Evolutionary conservation across 2,113 vertebrate species (phyloP).

Genomic region (Ammodytes dubius): DNA sequence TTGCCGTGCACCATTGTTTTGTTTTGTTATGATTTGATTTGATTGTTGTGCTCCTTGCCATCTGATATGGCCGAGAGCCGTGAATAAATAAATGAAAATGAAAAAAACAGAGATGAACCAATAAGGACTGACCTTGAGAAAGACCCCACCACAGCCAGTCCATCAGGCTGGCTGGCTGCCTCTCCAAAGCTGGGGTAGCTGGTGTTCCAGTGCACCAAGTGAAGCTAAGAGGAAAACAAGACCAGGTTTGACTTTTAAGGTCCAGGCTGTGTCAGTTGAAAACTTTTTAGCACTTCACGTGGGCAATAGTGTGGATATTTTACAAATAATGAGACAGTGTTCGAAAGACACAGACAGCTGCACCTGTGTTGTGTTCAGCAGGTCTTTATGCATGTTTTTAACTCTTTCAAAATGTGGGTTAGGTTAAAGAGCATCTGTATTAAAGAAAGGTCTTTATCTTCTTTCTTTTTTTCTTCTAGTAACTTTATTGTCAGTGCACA

Average conservation of each 20-base stretch:
- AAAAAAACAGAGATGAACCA: background rate
- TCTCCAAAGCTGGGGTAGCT: slow-evolving; percentile 91
- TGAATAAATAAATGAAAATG: too few relatives aligned
- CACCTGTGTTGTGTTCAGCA: background rate
- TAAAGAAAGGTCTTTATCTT: background rate
- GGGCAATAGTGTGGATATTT: background rate
- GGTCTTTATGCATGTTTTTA: background rate
- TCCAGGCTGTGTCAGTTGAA: background rate
- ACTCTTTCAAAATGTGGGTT: background rate
- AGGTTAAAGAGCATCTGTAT: background rate
- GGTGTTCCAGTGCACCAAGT: slow-evolving; percentile 98
- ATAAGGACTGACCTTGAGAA: slow-evolving; percentile 88
- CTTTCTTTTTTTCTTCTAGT: too few relatives aligned
- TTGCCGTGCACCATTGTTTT: too few relatives aligned
- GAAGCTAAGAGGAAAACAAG: slow-evolving; percentile 84
- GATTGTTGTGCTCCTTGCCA: too few relatives aligned
- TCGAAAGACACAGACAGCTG: background rate
- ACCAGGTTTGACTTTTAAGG: background rate
- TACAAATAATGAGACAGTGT: background rate
- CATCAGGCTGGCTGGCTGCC: slow-evolving; percentile 91
- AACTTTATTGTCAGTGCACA: too few relatives aligned
- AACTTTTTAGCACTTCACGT: background rate
- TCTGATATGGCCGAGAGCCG: too few relatives aligned
- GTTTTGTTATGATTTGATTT: too few relatives aligned
- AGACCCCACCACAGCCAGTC: slow-evolving; percentile 93